A percentile compares a stretch with the other conserved stretches of the same genome.
Evolutionary conservation across 2,797 vertebrate species (phyloP).

Genomic region (Galagoides demidoff): DNA sequence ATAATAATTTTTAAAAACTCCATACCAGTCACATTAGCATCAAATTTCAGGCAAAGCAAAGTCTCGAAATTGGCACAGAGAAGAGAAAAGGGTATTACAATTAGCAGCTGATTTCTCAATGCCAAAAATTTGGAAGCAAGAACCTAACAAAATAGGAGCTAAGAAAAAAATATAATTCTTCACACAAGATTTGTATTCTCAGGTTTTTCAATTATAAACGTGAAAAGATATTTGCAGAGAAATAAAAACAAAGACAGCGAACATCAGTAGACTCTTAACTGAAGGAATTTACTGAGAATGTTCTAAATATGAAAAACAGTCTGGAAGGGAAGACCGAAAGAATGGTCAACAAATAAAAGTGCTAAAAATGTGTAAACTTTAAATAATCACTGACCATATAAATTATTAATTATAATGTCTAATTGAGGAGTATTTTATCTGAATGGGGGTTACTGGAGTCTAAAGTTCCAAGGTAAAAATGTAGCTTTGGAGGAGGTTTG

Average conservation of each 20-base stretch:
- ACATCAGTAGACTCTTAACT: not conserved
- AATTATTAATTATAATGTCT: not conserved
- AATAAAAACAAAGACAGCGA: not conserved
- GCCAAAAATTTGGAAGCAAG: not conserved
- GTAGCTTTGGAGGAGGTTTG: not conserved
- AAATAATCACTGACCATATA: not conserved
- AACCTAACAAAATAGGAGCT: not conserved
- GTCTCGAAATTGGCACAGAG: not conserved
- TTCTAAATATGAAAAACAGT: not conserved
- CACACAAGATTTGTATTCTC: not conserved
- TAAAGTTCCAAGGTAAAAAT: not conserved
- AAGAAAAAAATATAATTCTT: not conserved
- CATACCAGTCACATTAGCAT: not conserved
- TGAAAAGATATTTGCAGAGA: not conserved
- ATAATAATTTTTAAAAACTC: not conserved
- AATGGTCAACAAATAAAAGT: not conserved
- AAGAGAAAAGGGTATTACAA: not conserved
- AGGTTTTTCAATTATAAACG: not conserved
- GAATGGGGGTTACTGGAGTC: not conserved
- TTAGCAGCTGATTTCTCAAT: slow-evolving; percentile 11
- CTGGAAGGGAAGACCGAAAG: not conserved
- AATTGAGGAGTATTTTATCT: not conserved
- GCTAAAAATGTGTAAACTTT: not conserved
- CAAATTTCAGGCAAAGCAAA: not conserved
- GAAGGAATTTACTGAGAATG: not conserved